These are phyloP conservation scores for Drosophila recens DNA, from an alignment of 2,888 invertebrate species.

Conservation along the genomic window DNA sequence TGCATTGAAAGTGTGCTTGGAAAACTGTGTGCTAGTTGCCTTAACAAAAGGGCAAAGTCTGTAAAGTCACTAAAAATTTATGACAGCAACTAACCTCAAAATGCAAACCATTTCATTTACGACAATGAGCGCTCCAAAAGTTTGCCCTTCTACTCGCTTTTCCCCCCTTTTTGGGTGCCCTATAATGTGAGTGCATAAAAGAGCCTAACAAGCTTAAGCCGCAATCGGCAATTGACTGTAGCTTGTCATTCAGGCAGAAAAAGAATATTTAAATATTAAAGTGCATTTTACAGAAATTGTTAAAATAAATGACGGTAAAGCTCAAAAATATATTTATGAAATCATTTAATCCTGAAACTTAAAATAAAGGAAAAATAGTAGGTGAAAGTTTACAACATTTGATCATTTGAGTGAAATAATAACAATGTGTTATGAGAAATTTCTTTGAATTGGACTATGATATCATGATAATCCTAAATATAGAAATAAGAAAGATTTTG, in stretches of 20 bases:
- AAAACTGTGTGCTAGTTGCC: constrained; percentile 13
- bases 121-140: constrained; percentile 48
- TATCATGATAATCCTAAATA: no score
- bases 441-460: no score
- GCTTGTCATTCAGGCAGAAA: neutral
- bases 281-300: no score
- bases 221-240: constrained; percentile 10
- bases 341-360: neutral
- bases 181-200: constrained; percentile 3
- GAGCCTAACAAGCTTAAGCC: constrained; percentile 21
- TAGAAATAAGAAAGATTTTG: no score
- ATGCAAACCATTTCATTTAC: constrained; percentile 66
- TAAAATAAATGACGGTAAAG: no score
- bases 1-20: constrained; percentile 6
- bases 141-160: constrained; percentile 18
- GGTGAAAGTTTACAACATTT: neutral
- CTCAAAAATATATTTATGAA: neutral
- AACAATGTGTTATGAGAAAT: no score
- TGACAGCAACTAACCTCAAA: constrained; percentile 75
- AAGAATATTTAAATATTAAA: no score
- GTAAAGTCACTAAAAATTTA: constrained; percentile 70
- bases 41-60: constrained; percentile 32
- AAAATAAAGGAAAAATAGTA: neutral
- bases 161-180: neutral
- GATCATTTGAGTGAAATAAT: neutral